Conservation (phyloP, 2,888 invertebrate genomes). For the Dryobotodes eremita region DNA sequence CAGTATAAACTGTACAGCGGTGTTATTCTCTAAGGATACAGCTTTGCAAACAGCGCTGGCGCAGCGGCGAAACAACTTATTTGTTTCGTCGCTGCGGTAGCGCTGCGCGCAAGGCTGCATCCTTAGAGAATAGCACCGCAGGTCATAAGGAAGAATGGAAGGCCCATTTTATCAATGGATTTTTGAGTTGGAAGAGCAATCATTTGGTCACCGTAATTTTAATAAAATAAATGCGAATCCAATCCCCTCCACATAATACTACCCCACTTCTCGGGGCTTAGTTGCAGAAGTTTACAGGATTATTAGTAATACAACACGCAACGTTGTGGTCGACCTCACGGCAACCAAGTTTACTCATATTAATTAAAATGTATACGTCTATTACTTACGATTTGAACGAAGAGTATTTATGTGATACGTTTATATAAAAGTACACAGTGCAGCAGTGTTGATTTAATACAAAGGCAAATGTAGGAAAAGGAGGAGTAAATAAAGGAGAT, state of each 20-base stretch:
- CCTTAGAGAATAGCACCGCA: no score
- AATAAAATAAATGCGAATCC: constrained; percentile 6
- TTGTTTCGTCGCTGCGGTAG: no score
- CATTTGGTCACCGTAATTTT: neutral
- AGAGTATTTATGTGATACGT: neutral
- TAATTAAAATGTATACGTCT: constrained; percentile 11
- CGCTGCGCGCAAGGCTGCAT: no score
- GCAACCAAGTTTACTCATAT: constrained; percentile 14
- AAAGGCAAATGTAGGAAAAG: neutral
- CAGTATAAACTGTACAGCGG: no score
- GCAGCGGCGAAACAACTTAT: no score
- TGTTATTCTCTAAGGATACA: no score
- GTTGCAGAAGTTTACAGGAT: constrained; percentile 34
- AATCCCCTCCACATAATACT: neutral
- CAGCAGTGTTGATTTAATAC: neutral
- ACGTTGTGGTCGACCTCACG: constrained; percentile 12
- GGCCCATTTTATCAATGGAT: no score
- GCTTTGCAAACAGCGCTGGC: no score
- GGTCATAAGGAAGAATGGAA: no score
- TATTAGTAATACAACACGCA: constrained; percentile 50
- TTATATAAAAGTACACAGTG: neutral
- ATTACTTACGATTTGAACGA: neutral
- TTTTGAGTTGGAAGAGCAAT: neutral
- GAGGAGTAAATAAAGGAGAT: no score
- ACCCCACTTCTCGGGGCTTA: constrained; percentile 23